Evolutionary conservation across 2,113 vertebrate genomes (phyloP), one percentile per base, ranked within the genome.

Genomic region (Pituophis catenifer): DNA sequence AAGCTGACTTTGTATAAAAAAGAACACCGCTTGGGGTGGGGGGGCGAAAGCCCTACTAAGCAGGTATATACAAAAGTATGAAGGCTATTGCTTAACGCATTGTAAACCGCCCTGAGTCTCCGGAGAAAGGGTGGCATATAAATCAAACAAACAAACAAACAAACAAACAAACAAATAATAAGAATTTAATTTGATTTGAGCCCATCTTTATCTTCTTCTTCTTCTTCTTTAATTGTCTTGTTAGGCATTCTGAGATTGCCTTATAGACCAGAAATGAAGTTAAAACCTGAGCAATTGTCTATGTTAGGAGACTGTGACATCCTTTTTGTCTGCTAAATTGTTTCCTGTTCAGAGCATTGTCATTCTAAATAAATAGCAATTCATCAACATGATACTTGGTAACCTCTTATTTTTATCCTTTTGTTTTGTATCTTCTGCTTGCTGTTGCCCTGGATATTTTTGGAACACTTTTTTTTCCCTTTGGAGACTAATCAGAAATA

Each of bases 341-440:
- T 1, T 94, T 89, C 11, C 8, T 90, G 91, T 91, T 91, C 88
- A 53, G 50, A 91, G 59, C 9, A 55, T 93, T 92, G 88, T 24
- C 2, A 87, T 93, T 90, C 90, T 4, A 57, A 91, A 89, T 94
- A 54, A 23, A 53, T 93, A 65, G 50, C 2, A 91, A 15, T 92
- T 91, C 23, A 92, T 55, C 65, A 29, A 0, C 90, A 93, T 53
- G 85, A 48, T 81, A 38, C 17, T 88, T 93, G 65, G 57, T 81
- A 81, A 1, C 8, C 62, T 11, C 52, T 11, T 6, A 24, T 4
- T 58, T 38, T 52, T 6, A 23, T 75, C 0, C 54, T 89, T 90
- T 88, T 62, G 54, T 75, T 21, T 54, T 85, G 70, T 24, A 54
- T 26, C 13, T 9, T 29, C 12, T 33, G 23, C 12, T 59, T 85